These are phyloP conservation scores for Echiichthys vipera DNA, from an alignment of 2,797 vertebrate species.

Conservation along the genomic window DNA sequence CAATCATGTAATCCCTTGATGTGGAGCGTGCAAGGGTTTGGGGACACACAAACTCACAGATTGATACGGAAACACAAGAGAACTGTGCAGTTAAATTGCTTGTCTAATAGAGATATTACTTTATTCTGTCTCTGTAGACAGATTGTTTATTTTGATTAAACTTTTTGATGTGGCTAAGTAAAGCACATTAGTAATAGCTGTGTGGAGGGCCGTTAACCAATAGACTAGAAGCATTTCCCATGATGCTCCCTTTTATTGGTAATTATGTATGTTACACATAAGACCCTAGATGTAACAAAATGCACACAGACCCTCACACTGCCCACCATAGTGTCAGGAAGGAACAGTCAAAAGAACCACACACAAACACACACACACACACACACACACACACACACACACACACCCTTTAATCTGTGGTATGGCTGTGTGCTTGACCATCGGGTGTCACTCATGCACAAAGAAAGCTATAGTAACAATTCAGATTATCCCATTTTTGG, in stretches of 20 bases:
- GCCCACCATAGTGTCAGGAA: background rate
- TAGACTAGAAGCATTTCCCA: conserved; percentile 53
- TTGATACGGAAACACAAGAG: conserved; percentile 13
- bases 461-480: conserved; percentile 35
- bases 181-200: conserved; percentile 58
- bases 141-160: conserved; percentile 74
- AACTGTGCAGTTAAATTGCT: conserved; percentile 30
- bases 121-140: conserved; percentile 53
- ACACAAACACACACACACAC: background rate
- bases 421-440: conserved; percentile 66
- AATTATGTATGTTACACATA: conserved; percentile 21
- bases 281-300: background rate
- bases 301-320: background rate
- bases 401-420: conserved; percentile 27
- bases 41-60: conserved; percentile 14
- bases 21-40: background rate
- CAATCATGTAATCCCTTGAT: conserved; percentile 44
- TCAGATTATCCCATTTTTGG: background rate
- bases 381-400: conserved; percentile 6
- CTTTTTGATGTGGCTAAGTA: conserved; percentile 60
- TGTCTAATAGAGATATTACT: conserved; percentile 54
- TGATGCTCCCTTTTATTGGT: conserved; percentile 45
- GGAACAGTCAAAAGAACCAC: background rate
- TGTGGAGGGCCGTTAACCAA: conserved; percentile 58
- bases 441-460: conserved; percentile 81